Evolutionary conservation across 2,113 vertebrate species (phyloP), one percentile per base, ranked within the genome.

Genomic region (Cheilinus undulatus): DNA sequence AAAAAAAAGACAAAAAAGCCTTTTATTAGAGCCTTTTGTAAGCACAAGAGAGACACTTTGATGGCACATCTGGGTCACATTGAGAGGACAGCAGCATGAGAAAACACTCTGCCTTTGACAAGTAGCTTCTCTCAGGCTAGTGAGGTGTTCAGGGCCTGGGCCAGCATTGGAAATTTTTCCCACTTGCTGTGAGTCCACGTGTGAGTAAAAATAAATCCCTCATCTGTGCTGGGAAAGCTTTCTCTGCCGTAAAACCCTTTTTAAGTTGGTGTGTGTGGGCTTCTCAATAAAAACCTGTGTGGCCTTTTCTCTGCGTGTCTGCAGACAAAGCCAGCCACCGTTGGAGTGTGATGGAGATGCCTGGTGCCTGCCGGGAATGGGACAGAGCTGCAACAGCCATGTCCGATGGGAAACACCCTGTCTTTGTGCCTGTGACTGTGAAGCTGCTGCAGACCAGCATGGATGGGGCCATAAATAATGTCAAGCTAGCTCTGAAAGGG

Each of bases 251-350:
- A 73, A 84, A 57, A 90, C 69, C 54, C 13, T 13, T 61, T 70
- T 77, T 49, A n/a, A 58, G 51, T 40, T 76, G 5, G 53, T 57
- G 80, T 82, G 72, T 88, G 81, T 75, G 74, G 73, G 67, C 20
- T 45, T 38, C 38, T 48, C 57, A 63, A 73, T 85, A 87, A 90
- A 89, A 84, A 79, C 71, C 43, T 87, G 87, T 89, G 90, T 89
- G 86, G 87, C 80, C 82, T 78, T 73, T 75, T 59, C 76, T 67
- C 53, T 38, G 66, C 50, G 8, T 34, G 77, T 87, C 78, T 77
- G 50, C 43, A 54, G 56, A 89, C 83, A 86, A 89, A 82, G 78
- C 46, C 60, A 45, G 56, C 76, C 53, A 17, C 20, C 67, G 83
- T 93, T 86, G 78, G 77, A 83, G 69, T 56, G 84, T 73, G 83